phyloP scores from a whole-genome alignment of 1,140 invertebrate genomes.

The Drosophila orena region DNA sequence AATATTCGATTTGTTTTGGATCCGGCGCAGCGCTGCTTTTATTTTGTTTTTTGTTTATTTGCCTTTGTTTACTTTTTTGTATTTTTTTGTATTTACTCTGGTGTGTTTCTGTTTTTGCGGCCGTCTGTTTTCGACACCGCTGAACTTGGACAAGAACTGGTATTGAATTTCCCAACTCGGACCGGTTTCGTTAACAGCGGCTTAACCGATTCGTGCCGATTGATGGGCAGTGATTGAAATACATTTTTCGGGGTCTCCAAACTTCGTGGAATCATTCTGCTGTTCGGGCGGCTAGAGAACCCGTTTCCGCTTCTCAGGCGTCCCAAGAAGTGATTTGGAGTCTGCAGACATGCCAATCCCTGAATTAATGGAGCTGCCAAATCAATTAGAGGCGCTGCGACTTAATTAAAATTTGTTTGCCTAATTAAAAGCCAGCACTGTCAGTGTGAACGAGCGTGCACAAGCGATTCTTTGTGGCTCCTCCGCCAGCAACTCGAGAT shows the following conservation, averaged over 20 bases:
- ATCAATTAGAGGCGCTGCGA: conserved; percentile 73
- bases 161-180: conserved; percentile 53
- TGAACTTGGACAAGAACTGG: conserved; percentile 77
- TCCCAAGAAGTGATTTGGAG: conserved; percentile 39
- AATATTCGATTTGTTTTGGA: conserved; percentile 29
- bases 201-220: conserved; percentile 30
- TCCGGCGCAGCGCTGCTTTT: conserved; percentile 19
- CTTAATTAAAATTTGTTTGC: conserved; percentile 80
- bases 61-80: conserved; percentile 34
- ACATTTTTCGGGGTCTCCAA: conserved; percentile 23
- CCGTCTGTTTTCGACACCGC: conserved; percentile 44
- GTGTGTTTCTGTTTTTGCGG: conserved; percentile 55
- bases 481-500: conserved; percentile 18
- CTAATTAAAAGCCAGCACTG: conserved; percentile 62
- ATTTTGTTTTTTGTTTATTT: conserved; percentile 38
- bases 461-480: conserved; percentile 57
- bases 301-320: conserved; percentile 52
- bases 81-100: conserved; percentile 23
- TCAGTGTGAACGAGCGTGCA: conserved; percentile 73
- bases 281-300: conserved; percentile 31
- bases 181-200: conserved; percentile 35
- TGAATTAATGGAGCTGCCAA: conserved; percentile 38
- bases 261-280: conserved; percentile 16
- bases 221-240: conserved; percentile 34
- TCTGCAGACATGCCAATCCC: conserved; percentile 18